Conservation (phyloP, 2,113 vertebrate species). For the Euleptes europaea region DNA sequence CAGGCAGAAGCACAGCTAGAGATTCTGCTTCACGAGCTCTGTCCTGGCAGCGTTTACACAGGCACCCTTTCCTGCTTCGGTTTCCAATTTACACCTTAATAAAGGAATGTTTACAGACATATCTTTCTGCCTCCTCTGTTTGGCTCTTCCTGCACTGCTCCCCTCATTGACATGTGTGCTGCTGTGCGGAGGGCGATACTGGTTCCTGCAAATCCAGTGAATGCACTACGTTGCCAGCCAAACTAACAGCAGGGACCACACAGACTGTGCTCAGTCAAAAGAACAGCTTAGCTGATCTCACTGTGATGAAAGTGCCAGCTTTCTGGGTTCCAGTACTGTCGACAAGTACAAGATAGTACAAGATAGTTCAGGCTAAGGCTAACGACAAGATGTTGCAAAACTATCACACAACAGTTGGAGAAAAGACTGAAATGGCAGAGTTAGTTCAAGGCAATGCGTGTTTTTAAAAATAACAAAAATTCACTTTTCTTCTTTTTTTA, state of each 20-base stretch:
- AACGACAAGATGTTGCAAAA: slow-evolving; percentile 4
- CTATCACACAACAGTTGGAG: neutral
- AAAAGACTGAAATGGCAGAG: neutral
- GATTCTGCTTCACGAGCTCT: slow-evolving; percentile 50
- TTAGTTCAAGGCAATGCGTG: neutral
- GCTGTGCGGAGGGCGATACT: slow-evolving; percentile 45
- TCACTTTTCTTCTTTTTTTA: neutral
- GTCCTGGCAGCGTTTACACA: slow-evolving; percentile 43
- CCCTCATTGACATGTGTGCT: slow-evolving; percentile 57
- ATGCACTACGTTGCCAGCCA: slow-evolving; percentile 62
- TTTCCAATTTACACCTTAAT: slow-evolving; percentile 80
- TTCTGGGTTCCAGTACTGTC: slow-evolving; percentile 1
- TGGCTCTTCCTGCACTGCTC: slow-evolving; percentile 42
- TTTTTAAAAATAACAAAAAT: neutral
- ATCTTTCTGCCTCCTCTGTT: slow-evolving; percentile 29
- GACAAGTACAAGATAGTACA: slow-evolving; percentile 12
- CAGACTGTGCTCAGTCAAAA: slow-evolving; percentile 57
- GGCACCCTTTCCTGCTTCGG: slow-evolving; percentile 57
- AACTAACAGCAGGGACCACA: slow-evolving; percentile 46
- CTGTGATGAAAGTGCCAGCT: slow-evolving; percentile 24
- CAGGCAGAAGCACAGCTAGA: slow-evolving; percentile 59
- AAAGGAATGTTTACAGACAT: slow-evolving; percentile 69
- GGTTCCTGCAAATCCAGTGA: slow-evolving; percentile 46
- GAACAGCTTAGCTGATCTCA: slow-evolving; percentile 59
- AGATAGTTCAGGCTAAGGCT: neutral